Percentiles rank a stretch among this genome's conserved stretches.
Evolutionary conservation across 2,797 vertebrate species (phyloP).

Genomic region (Melanotaenia nigrans): DNA sequence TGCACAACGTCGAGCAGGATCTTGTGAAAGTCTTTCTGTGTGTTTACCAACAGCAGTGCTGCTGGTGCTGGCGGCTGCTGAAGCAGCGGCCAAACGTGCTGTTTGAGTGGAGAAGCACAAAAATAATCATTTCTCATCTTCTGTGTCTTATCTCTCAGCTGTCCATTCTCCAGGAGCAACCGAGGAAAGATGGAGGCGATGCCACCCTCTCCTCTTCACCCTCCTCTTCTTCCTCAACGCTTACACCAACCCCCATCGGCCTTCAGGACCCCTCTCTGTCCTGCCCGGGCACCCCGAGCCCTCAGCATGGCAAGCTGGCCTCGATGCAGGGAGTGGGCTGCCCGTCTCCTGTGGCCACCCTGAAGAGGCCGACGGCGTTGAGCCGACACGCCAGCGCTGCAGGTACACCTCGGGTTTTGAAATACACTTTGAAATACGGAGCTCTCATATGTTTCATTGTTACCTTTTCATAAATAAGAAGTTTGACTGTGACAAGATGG

Average conservation of each 20-base stretch:
- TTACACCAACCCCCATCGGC: slow-evolving; percentile 45
- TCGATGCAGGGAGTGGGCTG: slow-evolving; percentile 63
- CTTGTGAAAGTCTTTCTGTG: slow-evolving; percentile 78
- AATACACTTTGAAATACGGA: background rate
- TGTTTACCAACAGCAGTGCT: slow-evolving; percentile 74
- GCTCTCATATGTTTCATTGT: background rate
- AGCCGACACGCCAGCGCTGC: slow-evolving; percentile 93
- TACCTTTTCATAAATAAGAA: background rate
- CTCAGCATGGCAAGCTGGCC: slow-evolving; percentile 76
- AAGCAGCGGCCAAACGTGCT: background rate
- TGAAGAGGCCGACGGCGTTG: slow-evolving; percentile 91
- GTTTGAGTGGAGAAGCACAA: background rate
- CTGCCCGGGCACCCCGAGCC: slow-evolving; percentile 65
- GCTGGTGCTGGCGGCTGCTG: slow-evolving; percentile 17
- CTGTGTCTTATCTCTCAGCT: slow-evolving; percentile 66
- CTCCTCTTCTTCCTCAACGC: slow-evolving; percentile 40
- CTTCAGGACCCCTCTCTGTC: slow-evolving; percentile 61
- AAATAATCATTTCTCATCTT: background rate
- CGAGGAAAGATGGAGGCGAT: slow-evolving; percentile 87
- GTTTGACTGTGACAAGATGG: background rate
- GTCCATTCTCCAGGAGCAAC: slow-evolving; percentile 87
- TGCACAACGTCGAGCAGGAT: slow-evolving; percentile 71
- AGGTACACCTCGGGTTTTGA: slow-evolving; percentile 22
- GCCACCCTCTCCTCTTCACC: slow-evolving; percentile 41
- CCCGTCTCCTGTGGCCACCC: slow-evolving; percentile 81